Conservation (phyloP, 2,888 invertebrate genomes). For the Ectemnius cavifrons region DNA sequence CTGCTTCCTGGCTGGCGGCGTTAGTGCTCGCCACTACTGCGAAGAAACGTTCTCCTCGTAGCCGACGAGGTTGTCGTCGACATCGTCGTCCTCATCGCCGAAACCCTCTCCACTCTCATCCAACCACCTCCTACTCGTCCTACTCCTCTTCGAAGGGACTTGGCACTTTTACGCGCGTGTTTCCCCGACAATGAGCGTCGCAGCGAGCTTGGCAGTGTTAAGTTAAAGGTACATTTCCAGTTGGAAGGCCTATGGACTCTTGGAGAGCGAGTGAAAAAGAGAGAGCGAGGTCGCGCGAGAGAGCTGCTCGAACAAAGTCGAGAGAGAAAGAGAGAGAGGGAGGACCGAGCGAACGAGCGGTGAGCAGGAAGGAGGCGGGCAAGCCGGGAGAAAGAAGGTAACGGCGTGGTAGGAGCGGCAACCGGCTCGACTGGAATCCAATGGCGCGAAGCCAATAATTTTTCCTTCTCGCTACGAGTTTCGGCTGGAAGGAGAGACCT, state of each 20-base stretch:
- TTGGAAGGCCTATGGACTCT: conserved; percentile 20
- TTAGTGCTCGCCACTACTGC: neutral
- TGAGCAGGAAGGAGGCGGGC: conserved; percentile 18
- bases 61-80: no score
- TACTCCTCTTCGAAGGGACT: neutral
- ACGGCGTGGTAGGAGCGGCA: conserved; percentile 74
- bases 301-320: conserved; percentile 9
- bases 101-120: no score
- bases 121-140: no score
- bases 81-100: no score
- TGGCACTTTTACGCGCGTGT: conserved; percentile 13
- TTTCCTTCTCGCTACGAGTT: conserved; percentile 50
- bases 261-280: neutral
- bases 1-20: neutral
- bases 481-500: conserved; percentile 28
- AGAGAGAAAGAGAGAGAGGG: neutral
- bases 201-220: conserved; percentile 15
- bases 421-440: conserved; percentile 75
- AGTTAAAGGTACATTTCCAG: conserved; percentile 34
- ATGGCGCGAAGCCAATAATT: conserved; percentile 70
- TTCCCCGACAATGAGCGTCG: conserved; percentile 13
- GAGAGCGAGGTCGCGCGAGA: neutral
- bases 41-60: neutral
- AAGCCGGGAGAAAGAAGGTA: conserved; percentile 62
- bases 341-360: neutral